phyloP scores from a whole-genome alignment of 2,888 invertebrate genomes.

The Sipunculus nudus region DNA sequence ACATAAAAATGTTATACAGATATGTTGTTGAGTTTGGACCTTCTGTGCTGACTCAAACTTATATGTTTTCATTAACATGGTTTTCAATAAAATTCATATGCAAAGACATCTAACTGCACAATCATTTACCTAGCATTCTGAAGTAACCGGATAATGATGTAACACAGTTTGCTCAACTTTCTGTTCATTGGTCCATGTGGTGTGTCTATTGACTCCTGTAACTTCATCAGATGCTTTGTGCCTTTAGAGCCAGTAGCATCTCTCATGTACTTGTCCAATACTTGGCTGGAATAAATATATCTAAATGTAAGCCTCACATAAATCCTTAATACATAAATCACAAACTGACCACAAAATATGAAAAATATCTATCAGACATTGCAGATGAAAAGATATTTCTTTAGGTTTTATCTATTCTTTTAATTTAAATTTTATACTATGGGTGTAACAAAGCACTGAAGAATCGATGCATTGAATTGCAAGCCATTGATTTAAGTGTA shows the following conservation, averaged over 20 bases:
- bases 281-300: slow-evolving; percentile 37
- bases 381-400: too few species aligned
- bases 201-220: slow-evolving; percentile 34
- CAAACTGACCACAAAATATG: too few species aligned
- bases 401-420: too few species aligned
- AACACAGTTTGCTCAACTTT: slow-evolving; percentile 50
- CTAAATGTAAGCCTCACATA: neutral
- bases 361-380: too few species aligned
- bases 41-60: too few species aligned
- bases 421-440: too few species aligned
- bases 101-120: neutral
- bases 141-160: slow-evolving; percentile 52
- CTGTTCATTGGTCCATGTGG: slow-evolving; percentile 29
- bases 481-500: too few species aligned
- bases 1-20: too few species aligned
- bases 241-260: slow-evolving; percentile 55
- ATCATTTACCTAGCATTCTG: slow-evolving; percentile 53
- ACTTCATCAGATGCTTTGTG: slow-evolving; percentile 45
- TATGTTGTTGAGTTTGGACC: too few species aligned
- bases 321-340: neutral
- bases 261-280: slow-evolving; percentile 52
- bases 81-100: neutral
- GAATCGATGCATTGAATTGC: too few species aligned
- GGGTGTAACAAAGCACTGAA: too few species aligned
- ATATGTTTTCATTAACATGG: too few species aligned